Conservation (phyloP, 2,113 vertebrate genomes). For the Seriola rivoliana region DNA sequence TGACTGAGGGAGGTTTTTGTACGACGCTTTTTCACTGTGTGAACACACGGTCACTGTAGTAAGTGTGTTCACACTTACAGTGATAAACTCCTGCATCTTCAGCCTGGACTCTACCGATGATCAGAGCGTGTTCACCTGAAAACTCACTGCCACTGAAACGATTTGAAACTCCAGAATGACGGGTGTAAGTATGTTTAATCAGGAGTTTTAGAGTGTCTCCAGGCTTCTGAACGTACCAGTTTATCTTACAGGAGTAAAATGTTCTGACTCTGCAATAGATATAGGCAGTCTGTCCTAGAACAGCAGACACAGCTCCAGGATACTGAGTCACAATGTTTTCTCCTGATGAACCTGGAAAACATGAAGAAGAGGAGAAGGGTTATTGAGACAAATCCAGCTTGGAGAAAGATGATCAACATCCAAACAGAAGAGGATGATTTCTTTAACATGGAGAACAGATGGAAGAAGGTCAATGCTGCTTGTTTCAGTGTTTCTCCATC, state of each 20-base stretch:
- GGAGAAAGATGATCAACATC: neutral
- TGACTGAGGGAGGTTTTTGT: too few relatives aligned
- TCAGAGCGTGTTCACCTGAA: too few relatives aligned
- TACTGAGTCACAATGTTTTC: neutral
- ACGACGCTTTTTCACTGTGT: too few relatives aligned
- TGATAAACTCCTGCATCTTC: too few relatives aligned
- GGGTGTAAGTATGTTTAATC: neutral
- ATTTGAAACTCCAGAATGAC: neutral
- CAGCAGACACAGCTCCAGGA: conserved; percentile 18
- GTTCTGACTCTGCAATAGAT: conserved; percentile 24
- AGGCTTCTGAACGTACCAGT: conserved; percentile 36
- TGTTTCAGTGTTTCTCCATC: conserved; percentile 7
- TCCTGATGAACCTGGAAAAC: conserved; percentile 38
- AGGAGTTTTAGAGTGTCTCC: conserved; percentile 37
- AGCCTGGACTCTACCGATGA: too few relatives aligned
- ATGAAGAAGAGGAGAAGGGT: neutral
- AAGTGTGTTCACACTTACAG: too few relatives aligned
- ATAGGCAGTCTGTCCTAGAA: neutral
- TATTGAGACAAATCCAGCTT: neutral
- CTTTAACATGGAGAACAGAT: neutral
- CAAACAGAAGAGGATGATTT: conserved; percentile 5
- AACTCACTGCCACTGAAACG: neutral
- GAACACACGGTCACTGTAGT: neutral
- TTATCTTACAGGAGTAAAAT: neutral
- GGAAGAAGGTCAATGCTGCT: conserved; percentile 21